These are phyloP conservation scores for Euplagia quadripunctaria DNA, from an alignment of 2,888 invertebrate species.

Conservation along the genomic window DNA sequence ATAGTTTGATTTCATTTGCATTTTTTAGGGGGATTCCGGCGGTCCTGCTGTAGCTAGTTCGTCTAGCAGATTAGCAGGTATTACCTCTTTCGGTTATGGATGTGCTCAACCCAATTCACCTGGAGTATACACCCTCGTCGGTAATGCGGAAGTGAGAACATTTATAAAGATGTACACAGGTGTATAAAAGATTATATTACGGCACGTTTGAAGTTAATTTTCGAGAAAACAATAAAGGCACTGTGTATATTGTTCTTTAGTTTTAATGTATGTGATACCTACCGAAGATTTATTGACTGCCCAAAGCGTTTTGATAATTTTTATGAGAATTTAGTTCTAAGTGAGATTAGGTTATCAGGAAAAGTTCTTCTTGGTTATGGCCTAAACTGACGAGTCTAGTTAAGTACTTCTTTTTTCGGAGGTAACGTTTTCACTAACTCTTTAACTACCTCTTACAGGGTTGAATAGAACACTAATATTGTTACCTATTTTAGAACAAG, in stretches of 20 bases:
- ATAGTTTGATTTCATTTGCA: no score
- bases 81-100: slow-evolving; percentile 63
- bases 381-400: no score
- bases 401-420: no score
- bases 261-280: neutral
- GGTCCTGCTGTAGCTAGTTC: slow-evolving; percentile 58
- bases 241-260: neutral
- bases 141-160: slow-evolving; percentile 33
- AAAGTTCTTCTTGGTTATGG: no score
- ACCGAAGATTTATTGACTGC: neutral
- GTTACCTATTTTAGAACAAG: no score
- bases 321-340: no score
- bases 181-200: neutral
- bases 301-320: no score
- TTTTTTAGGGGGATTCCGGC: slow-evolving; percentile 48
- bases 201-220: neutral
- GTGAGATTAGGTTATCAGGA: no score
- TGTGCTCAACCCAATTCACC: slow-evolving; percentile 60
- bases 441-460: no score
- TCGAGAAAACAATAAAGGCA: neutral
- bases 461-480: no score
- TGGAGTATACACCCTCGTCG: slow-evolving; percentile 61
- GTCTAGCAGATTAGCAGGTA: slow-evolving; percentile 48
- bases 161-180: slow-evolving; percentile 25
- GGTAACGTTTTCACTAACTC: no score